Percentiles rank a stretch among this genome's conserved stretches.
Conservation (phyloP, 64 coral and sea anemone genomes). For the Montipora capricornis region DNA sequence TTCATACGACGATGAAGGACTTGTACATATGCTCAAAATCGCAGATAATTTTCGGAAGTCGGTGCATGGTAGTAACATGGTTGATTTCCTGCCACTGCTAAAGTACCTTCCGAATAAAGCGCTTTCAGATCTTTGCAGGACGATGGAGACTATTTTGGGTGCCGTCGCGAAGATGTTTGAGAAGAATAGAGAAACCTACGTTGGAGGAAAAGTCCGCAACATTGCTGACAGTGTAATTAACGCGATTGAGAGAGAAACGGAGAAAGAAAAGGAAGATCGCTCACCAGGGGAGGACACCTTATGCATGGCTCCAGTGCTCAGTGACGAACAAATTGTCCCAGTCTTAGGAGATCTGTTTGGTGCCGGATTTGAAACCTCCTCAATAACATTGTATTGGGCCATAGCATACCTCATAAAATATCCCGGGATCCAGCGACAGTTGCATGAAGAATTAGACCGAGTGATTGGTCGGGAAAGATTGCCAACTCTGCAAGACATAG, state of each 20-base stretch:
- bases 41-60: constrained; percentile 59
- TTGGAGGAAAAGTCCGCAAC: constrained; percentile 61
- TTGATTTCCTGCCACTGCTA: constrained; percentile 82
- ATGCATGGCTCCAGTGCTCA: constrained; percentile 13
- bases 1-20: constrained; percentile 45
- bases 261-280: constrained; percentile 30
- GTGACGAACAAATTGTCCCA: constrained; percentile 43
- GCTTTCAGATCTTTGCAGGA: constrained; percentile 6
- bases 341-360: constrained; percentile 80
- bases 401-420: constrained; percentile 79
- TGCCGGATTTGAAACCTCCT: constrained; percentile 80
- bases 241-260: constrained; percentile 39
- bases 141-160: not conserved
- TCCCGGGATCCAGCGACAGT: constrained; percentile 50
- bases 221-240: constrained; percentile 77
- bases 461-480: constrained; percentile 60
- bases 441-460: constrained; percentile 79
- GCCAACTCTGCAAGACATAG: constrained; percentile 62
- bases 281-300: constrained; percentile 1
- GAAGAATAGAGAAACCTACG: constrained; percentile 73
- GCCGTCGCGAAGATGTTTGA: constrained; percentile 53
- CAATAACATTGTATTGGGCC: constrained; percentile 67
- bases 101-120: constrained; percentile 73
- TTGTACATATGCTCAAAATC: constrained; percentile 36
- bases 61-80: constrained; percentile 35